A percentile compares a stretch with the other conserved stretches of the same genome.
Conservation (phyloP, 2,888 invertebrate species). For the Chloroclysta siterata region DNA sequence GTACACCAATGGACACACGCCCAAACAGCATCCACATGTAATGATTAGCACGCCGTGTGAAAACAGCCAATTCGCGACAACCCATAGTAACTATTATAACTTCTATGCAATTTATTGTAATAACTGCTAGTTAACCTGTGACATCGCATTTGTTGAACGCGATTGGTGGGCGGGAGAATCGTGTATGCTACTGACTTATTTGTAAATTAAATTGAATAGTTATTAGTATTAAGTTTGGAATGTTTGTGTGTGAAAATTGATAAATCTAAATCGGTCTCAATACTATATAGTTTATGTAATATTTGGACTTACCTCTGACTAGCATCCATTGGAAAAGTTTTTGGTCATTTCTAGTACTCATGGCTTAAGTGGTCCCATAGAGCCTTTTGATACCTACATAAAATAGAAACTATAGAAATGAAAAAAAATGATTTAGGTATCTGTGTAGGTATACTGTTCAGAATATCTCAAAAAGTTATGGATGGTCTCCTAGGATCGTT, state of each 20-base stretch:
- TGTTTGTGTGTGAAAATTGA: not conserved
- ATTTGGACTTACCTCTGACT: no score
- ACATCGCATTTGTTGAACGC: slow-evolving; percentile 10
- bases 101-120: slow-evolving; percentile 12
- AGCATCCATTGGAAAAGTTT: no score
- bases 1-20: slow-evolving; percentile 48
- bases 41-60: slow-evolving; percentile 70
- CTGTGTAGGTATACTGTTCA: no score
- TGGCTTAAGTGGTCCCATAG: no score
- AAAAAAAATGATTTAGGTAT: no score
- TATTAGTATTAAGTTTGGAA: slow-evolving; percentile 3
- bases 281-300: no score
- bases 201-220: slow-evolving; percentile 15
- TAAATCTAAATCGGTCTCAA: not conserved
- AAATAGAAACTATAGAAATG: no score
- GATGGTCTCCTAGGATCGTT: no score
- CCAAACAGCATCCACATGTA: slow-evolving; percentile 59
- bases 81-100: slow-evolving; percentile 3
- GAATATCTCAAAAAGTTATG: no score
- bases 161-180: slow-evolving; percentile 15
- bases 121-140: slow-evolving; percentile 6
- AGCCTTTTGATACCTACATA: no score
- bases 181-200: slow-evolving; percentile 22
- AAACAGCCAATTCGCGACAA: slow-evolving; percentile 66
- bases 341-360: no score